Base-by-base conservation (phyloP, 1,140 invertebrate species). In the Nephila pilipes region DNA sequence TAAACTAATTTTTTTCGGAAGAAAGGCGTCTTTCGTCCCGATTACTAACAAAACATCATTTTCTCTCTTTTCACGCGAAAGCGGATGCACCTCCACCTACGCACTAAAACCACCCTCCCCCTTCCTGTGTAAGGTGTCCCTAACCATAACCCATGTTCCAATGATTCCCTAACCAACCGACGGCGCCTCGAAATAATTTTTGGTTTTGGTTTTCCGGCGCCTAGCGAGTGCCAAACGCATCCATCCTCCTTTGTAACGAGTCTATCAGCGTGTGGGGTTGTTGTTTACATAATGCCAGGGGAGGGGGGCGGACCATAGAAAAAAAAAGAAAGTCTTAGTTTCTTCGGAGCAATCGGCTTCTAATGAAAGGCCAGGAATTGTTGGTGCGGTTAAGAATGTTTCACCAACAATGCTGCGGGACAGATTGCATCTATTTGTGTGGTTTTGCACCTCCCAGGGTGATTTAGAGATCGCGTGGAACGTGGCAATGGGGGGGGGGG, bases 231-330 rank as follows among this genome's bases (percentile, higher is more conserved):
- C n/a, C 46, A 83, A 55, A 57, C 25, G 85, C 85, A 87, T 87
- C 85, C 85, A 87, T 87, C 85, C 55, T 87, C 10, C 36, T 32
- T 58, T 16, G 85, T 63, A 87, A 87, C 85, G 25, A 87, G 85
- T 87, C 85, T 87, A 87, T 87, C 85, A 87, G n/a, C 85, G 57
- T 60, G 85, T 60, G 32, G 85, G 85, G 85, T 87, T 29, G 85
- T 60, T 87, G 85, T 87, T 87, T 87, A 81, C 79, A 81, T 81
- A 46, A 81, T 36, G n/a, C 22, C 6, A 46, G 36, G 20, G 18
- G 32, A 16, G 75, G 14, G 20, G 20, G 20, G 4, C 20, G 36
- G 20, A 36, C 36, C 20, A 12, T 5, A 1, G 54, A 38, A 80
- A 54, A 10, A 54, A 81, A 22, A 54, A 29, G 10, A 12, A 32